Evolutionary conservation across 2,888 invertebrate species (phyloP).

Genomic region (Furcula furcula): DNA sequence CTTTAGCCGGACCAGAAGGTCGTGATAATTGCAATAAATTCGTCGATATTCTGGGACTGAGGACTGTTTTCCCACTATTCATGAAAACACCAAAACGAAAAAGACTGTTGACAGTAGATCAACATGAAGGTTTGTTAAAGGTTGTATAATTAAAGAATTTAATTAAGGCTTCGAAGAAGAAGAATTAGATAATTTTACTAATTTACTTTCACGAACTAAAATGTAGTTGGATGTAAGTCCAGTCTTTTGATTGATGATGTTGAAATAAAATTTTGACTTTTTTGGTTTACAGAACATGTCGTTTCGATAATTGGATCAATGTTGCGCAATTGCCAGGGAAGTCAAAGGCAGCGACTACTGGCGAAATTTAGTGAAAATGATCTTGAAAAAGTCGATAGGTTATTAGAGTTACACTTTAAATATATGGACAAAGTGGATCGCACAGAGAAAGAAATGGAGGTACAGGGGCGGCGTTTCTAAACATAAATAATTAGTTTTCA

Average conservation of each 20-base stretch:
- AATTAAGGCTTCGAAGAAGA: not conserved
- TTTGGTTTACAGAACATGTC: constrained; percentile 88
- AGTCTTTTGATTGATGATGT: not conserved
- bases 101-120: constrained; percentile 90
- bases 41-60: constrained; percentile 97
- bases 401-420: constrained; percentile 98
- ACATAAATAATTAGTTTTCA: not conserved
- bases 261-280: no score
- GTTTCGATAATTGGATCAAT: constrained; percentile 96
- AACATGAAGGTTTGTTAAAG: constrained; percentile 87
- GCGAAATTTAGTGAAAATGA: constrained; percentile 99
- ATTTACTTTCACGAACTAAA: no score
- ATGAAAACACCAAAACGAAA: constrained; percentile 98
- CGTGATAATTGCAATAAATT: constrained; percentile 98
- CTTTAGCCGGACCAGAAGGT: constrained; percentile 96
- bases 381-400: constrained; percentile 97
- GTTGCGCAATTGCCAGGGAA: constrained; percentile 94
- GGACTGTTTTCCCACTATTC: constrained; percentile 98
- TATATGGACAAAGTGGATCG: constrained; percentile 96
- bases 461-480: constrained; percentile 15
- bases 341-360: constrained; percentile 93
- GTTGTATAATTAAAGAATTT: no score
- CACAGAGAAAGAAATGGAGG: constrained; percentile 90
- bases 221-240: no score
- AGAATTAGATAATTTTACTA: not conserved